These are phyloP conservation scores for Erinaceus europaeus DNA, from an alignment of 2,113 vertebrate species.

Conservation along the genomic window DNA sequence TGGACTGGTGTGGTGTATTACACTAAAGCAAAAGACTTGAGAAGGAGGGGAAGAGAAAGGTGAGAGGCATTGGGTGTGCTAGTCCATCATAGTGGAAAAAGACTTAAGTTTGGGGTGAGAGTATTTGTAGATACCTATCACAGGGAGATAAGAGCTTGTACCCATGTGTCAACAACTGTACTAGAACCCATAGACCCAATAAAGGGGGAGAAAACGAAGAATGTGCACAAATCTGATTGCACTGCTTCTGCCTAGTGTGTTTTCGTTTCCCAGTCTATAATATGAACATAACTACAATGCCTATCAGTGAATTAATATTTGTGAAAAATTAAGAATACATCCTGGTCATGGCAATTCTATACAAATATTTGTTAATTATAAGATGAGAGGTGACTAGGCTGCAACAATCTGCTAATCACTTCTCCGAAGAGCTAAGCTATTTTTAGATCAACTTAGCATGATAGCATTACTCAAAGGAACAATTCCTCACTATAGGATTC, in stretches of 20 bases:
- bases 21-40: too few species aligned
- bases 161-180: too few species aligned
- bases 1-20: too few species aligned
- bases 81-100: too few species aligned
- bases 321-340: background rate
- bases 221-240: background rate
- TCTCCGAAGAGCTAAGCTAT: background rate
- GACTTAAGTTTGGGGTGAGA: too few species aligned
- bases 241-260: background rate
- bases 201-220: too few species aligned
- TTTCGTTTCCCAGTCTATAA: background rate
- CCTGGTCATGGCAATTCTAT: background rate
- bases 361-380: conserved; percentile 12
- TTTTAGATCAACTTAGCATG: conserved; percentile 17
- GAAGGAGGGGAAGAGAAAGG: too few species aligned
- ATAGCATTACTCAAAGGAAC: background rate
- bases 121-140: too few species aligned
- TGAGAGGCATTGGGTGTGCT: too few species aligned
- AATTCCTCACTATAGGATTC: background rate
- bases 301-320: background rate
- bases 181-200: too few species aligned
- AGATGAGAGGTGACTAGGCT: conserved; percentile 9
- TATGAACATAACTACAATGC: background rate
- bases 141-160: too few species aligned
- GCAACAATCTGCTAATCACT: background rate